Base-by-base conservation (phyloP, 1,140 invertebrate species). In the Drosophila kanapiae region DNA sequence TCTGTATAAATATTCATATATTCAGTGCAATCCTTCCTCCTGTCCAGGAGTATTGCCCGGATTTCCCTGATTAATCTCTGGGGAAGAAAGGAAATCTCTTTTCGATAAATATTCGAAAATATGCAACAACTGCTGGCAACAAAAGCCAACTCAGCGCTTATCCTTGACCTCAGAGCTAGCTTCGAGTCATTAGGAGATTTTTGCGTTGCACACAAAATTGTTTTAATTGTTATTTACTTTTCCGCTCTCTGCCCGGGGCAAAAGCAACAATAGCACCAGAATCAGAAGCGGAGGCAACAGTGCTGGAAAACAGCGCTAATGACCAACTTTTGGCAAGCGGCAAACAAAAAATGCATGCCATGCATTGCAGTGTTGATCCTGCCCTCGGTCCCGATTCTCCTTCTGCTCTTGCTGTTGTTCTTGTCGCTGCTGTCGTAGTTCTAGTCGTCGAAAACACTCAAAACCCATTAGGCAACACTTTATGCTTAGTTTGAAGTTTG, bases 391-490 rank as follows among this genome's bases (percentile, higher is more conserved):
- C 63, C 51, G 16, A 23, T 37, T 11, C 56, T 16, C 27, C 14
- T 9, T 2, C 10, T 0, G 18, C 37, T 49, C 27, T 43, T 43
- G 61, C 13, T 76, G 64, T 51, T 49, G 40, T 37, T 53, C 57
- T 53, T 67, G 49, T 62, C 29, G 74, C 59, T 56, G 74, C 51
- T 65, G 67, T 65, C 71, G 54, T 71, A 65, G 67, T 62, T 51
- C 54, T 67, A 80, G 85, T 90, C 60, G 85, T 88, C 85, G 78
- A 90, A 90, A 88, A 88, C 85, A 88, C 85, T 90, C 85, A 88
- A 88, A 88, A 88, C 85, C 85, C 85, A 88, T 88, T 88, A 88
- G 85, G 85, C 75, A 84, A 88, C 85, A 88, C 81, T 88, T 88
- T 90, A 90, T 90, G 85, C 81, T 87, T 85, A 88, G 85, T 85